Evolutionary conservation across 2,113 vertebrate genomes (phyloP).

Genomic region (Ellobius talpinus): DNA sequence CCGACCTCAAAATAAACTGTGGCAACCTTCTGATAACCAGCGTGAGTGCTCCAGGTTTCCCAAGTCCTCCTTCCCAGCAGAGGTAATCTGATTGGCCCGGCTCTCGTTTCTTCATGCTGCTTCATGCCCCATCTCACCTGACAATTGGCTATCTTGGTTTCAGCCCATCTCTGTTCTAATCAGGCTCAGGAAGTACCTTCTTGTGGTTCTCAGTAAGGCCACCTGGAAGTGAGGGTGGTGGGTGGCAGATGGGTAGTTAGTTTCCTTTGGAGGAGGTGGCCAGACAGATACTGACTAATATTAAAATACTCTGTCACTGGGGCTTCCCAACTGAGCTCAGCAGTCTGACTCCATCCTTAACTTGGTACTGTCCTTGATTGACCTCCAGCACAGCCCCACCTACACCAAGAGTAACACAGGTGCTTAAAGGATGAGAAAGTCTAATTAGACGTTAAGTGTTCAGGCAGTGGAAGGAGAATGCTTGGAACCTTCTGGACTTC

Average conservation of each 20-base stretch:
- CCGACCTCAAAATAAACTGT: conserved; percentile 51
- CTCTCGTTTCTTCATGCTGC: conserved; percentile 46
- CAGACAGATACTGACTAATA: not conserved
- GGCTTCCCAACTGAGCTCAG: conserved; percentile 57
- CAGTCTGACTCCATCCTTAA: conserved; percentile 2
- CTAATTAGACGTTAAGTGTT: not conserved
- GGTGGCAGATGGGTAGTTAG: not conserved
- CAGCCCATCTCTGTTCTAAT: conserved; percentile 18
- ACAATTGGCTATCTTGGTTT: conserved; percentile 9
- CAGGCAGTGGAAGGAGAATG: not conserved
- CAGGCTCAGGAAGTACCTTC: not conserved
- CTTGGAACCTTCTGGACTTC: not conserved
- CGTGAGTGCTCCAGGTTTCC: conserved; percentile 36
- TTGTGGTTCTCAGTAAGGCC: not conserved
- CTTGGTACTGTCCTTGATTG: not conserved
- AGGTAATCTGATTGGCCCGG: conserved; percentile 61
- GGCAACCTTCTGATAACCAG: conserved; percentile 26
- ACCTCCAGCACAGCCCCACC: not conserved
- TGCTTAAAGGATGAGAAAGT: not conserved
- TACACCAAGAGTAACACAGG: not conserved
- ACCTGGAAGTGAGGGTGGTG: conserved; percentile 23
- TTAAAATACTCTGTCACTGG: not conserved
- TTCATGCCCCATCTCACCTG: conserved; percentile 51
- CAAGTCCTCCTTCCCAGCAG: conserved; percentile 2
- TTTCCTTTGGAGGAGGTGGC: not conserved